Conservation (phyloP, 1,140 invertebrate species). For the Colletes gigas region DNA sequence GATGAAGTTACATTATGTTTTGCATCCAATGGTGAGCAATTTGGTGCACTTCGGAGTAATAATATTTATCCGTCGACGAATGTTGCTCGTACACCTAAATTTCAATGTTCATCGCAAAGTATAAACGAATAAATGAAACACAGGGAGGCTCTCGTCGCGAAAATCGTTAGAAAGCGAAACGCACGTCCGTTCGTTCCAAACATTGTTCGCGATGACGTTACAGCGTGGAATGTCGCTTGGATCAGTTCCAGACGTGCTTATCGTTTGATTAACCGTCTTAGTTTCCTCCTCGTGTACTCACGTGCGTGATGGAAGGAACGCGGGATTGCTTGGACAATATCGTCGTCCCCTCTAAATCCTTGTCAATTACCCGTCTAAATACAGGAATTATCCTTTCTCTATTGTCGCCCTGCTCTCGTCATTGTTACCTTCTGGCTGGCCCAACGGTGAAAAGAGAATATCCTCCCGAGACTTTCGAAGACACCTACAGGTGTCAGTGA, state of each 20-base stretch:
- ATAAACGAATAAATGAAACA: not conserved
- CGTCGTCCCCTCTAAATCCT: constrained; percentile 27
- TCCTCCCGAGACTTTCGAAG: not conserved
- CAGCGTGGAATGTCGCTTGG: constrained; percentile 48
- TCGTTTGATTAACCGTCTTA: constrained; percentile 66
- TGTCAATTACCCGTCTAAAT: constrained; percentile 50
- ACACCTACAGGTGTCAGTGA: not conserved
- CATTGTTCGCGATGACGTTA: constrained; percentile 39
- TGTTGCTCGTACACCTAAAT: too few relatives aligned
- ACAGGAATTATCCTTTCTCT: constrained; percentile 40
- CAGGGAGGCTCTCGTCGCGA: not conserved
- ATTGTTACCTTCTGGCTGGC: constrained; percentile 5
- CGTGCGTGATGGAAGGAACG: constrained; percentile 39
- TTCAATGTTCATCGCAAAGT: not conserved
- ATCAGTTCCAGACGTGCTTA: constrained; percentile 63
- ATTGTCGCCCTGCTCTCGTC: constrained; percentile 19
- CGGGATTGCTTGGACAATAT: constrained; percentile 44
- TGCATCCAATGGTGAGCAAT: too few relatives aligned
- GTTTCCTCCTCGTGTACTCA: constrained; percentile 31
- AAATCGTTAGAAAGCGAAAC: constrained; percentile 7
- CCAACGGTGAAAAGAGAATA: not conserved
- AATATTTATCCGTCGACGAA: too few relatives aligned
- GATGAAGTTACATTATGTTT: too few relatives aligned
- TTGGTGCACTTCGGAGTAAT: too few relatives aligned
- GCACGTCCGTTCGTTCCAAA: constrained; percentile 23